Evolutionary conservation across 2,888 invertebrate species (phyloP), one percentile per base, ranked within the genome.

Genomic region (Oxycera nigricornis): DNA sequence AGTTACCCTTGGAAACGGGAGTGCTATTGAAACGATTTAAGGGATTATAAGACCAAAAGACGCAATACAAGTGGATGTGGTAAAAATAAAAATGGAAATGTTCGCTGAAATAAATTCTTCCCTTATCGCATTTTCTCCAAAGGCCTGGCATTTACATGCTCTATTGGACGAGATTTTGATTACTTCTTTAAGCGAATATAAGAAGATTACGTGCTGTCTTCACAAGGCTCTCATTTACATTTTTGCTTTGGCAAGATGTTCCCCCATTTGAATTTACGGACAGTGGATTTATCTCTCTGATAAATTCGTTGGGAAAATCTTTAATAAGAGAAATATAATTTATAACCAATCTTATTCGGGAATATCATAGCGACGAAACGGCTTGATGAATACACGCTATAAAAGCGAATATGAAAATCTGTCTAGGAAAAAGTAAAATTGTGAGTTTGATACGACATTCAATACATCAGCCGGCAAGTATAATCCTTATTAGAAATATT

Each of bases 1-100:
- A 50, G 67, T 41, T 55, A 55, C 55, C 52, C 24, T 14, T n/a
- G 30, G 52, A 22, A 30, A 17, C 26, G 6, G 31, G 26, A 28
- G 35, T 52, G 24, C 31, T 28, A 46, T 28, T 17, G 20, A 31
- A 31, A 28, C 52, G 70, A 70, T 70, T 70, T 55, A 31, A 30
- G 55, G 55, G 70, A 70, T 70, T 70, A 70, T 31, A 30, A 35
- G 50, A 70, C 70, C 70, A 55, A 52, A 70, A 55, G 35, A 70
- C n/a, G 31, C 1, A 30, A 31, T 17, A 70, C 52, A 31, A 35
- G 35, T 55, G 52, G 67, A 26, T 68, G 67, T 28, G 22, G 67
- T 68, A 68, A 30, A 41, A 50, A 39, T 41, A 67, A 39, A 67
- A 41, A 68, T 46, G 20, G n/a, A 31, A 46, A 3, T 68, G 17